phyloP scores from a whole-genome alignment of 2,113 vertebrate species.

The Colaptes auratus region DNA sequence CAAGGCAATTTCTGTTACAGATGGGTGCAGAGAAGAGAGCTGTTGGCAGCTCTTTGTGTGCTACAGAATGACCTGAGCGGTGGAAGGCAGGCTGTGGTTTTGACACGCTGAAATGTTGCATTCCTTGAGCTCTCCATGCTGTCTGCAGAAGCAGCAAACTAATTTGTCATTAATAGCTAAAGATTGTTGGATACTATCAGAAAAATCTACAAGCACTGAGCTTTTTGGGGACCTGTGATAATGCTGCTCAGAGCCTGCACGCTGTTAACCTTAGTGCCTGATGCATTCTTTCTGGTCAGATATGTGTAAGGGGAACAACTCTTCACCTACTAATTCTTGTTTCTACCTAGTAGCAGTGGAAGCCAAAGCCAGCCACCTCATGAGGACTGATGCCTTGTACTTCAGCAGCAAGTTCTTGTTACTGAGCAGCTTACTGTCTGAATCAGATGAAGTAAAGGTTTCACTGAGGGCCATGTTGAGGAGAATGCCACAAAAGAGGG shows the following conservation, averaged over 20 bases:
- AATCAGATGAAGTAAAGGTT: neutral
- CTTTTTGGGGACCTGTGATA: constrained; percentile 25
- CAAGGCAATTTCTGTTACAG: constrained; percentile 62
- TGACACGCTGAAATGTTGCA: constrained; percentile 41
- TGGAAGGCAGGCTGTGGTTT: constrained; percentile 24
- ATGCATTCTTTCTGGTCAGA: constrained; percentile 27
- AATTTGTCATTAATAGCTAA: constrained; percentile 52
- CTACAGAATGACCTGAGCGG: constrained; percentile 27
- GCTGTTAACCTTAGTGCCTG: constrained; percentile 27
- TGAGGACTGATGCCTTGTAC: neutral
- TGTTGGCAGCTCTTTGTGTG: constrained; percentile 66
- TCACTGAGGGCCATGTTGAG: neutral
- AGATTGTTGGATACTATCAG: constrained; percentile 47
- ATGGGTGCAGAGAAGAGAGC: constrained; percentile 37
- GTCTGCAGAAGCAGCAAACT: neutral
- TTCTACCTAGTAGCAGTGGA: constrained; percentile 28
- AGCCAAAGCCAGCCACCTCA: neutral
- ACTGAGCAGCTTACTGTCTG: neutral
- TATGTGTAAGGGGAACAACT: neutral
- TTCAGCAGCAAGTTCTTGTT: neutral
- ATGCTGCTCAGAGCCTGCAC: constrained; percentile 18
- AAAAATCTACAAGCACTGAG: constrained; percentile 42
- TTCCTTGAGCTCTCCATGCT: constrained; percentile 22
- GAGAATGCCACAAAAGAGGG: neutral
- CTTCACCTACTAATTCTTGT: constrained; percentile 45